phyloP scores from a whole-genome alignment of 1,140 invertebrate genomes.

The Bathynomus jamesi region DNA sequence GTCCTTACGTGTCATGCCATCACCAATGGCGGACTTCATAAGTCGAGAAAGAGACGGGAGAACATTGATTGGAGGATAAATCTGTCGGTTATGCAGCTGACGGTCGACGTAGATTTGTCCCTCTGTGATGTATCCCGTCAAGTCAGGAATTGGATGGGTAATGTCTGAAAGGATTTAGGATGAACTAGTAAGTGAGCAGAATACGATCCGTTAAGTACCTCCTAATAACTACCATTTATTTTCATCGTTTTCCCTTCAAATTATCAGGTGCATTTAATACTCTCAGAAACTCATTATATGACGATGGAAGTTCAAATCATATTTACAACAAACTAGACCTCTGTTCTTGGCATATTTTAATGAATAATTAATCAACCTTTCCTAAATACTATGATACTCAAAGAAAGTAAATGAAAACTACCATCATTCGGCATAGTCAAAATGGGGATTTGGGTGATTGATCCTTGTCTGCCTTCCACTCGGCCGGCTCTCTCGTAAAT shows the following conservation, averaged over 20 bases:
- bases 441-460: slow-evolving; percentile 97
- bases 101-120: slow-evolving; percentile 98
- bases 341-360: too few species aligned
- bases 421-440: slow-evolving; percentile 97
- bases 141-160: slow-evolving; percentile 97
- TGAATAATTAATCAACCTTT: too few species aligned
- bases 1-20: slow-evolving; percentile 95
- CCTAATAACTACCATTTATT: too few species aligned
- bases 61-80: slow-evolving; percentile 96
- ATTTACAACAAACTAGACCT: too few species aligned
- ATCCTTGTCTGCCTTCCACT: slow-evolving; percentile 92
- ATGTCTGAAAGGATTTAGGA: slow-evolving; percentile 75
- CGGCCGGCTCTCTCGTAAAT: slow-evolving; percentile 96
- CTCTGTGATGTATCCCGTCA: slow-evolving; percentile 97
- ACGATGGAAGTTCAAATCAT: too few species aligned
- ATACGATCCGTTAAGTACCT: too few species aligned
- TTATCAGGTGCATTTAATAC: too few species aligned
- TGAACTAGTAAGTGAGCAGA: too few species aligned
- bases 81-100: slow-evolving; percentile 94
- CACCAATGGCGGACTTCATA: slow-evolving; percentile 98
- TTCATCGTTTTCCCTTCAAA: too few species aligned
- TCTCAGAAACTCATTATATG: too few species aligned
- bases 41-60: slow-evolving; percentile 94
- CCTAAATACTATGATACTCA: too few species aligned
- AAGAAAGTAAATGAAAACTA: slow-evolving; percentile 40